Evolutionary conservation across 2,888 invertebrate species (phyloP), one percentile per base, ranked within the genome.

Genomic region (Tanypteryx hageni): DNA sequence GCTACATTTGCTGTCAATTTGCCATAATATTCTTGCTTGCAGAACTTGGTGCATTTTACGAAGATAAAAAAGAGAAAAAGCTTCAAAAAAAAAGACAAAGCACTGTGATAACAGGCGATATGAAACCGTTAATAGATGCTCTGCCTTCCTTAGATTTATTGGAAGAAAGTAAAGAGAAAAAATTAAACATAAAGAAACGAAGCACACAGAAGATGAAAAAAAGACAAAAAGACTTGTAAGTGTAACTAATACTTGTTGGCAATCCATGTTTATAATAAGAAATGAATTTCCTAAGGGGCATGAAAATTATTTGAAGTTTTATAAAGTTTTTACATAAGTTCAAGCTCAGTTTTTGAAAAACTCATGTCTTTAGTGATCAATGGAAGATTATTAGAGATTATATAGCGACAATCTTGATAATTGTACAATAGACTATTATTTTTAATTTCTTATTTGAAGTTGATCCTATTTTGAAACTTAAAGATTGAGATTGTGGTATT

Each of bases 61-160:
- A 61, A 2, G 84, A 59, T 9, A 59, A 58, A n/a, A 91, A 61
- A 10, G 92, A 92, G 58, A 81, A 68, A 82, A 89, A 83, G n/a
- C 57, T 68, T 18, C 57, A 76, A 0, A 92, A 92, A 58, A 89
- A 84, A 56, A 58, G 92, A 9, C 93, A 92, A 57, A 93, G 82
- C 61, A 93, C 92, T 16, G 92, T 92, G 16, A 92, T 93, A 64
- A 92, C 92, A 14, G 92, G 93, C 27, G 93, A 93, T 68, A 93
- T 93, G 93, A 91, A 92, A 27, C 89, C 89, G 18, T 64, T 93
- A 7, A 81, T 83, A 0, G 92, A 92, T 89, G 92, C 93, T 76
- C 64, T 93, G 61, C 93, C 93, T 16, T 31, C 76, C 22, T 82
- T 61, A 22, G 57, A 57, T n/a, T 56, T n/a, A 59, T 5, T 27